These are phyloP conservation scores for Hypanus sabinus DNA, from an alignment of 2,113 vertebrate genomes.

Conservation along the genomic window DNA sequence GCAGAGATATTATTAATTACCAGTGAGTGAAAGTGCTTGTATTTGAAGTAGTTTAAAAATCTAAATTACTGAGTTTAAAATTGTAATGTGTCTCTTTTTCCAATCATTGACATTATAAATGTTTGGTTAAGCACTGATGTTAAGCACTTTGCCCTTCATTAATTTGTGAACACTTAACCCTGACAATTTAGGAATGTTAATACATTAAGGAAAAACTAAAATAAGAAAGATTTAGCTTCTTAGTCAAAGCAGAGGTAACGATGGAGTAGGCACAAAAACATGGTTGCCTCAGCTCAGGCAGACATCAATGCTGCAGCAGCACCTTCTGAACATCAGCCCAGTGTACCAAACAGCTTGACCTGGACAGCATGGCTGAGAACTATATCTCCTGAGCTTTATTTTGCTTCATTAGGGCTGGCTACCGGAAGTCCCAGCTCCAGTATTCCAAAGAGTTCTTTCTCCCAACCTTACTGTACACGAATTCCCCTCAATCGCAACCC, in stretches of 20 bases:
- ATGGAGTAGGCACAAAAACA: background rate
- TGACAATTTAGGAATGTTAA: too few relatives aligned
- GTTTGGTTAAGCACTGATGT: too few relatives aligned
- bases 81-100: background rate
- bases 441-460: background rate
- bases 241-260: background rate
- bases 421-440: background rate
- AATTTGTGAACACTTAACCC: too few relatives aligned
- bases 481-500: background rate
- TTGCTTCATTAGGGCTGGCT: background rate
- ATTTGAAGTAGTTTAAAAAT: background rate
- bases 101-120: too few relatives aligned
- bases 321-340: background rate
- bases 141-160: too few relatives aligned
- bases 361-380: background rate
- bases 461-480: background rate
- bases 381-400: background rate
- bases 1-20: background rate
- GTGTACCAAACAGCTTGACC: background rate
- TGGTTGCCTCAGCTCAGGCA: background rate
- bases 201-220: background rate
- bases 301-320: background rate
- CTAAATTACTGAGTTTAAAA: background rate
- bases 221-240: background rate
- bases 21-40: background rate